Evolutionary conservation across 2,113 vertebrate species (phyloP).

Genomic region (Tragelaphus strepsiceros): DNA sequence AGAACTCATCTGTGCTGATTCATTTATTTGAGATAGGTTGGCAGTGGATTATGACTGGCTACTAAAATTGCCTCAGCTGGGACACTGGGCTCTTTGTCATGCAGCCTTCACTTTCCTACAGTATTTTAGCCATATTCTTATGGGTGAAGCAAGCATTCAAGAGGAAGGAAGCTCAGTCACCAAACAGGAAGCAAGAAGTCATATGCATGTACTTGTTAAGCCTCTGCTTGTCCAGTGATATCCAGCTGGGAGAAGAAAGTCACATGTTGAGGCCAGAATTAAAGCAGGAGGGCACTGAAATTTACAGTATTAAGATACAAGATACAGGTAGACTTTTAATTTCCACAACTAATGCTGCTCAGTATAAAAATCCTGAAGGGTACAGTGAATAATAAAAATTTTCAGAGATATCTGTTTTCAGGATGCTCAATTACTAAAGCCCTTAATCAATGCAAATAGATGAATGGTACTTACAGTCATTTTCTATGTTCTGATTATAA

Average conservation of each 20-base stretch:
- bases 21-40: background rate
- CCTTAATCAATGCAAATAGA: background rate
- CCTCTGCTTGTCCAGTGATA: background rate
- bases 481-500: background rate
- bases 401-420: background rate
- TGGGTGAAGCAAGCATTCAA: background rate
- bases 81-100: background rate
- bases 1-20: background rate
- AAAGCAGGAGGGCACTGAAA: background rate
- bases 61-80: background rate
- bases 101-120: background rate
- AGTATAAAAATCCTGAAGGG: background rate
- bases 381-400: background rate
- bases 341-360: background rate
- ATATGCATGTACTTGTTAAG: background rate
- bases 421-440: background rate
- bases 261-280: background rate
- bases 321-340: background rate
- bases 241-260: background rate
- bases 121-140: background rate
- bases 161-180: background rate
- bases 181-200: background rate
- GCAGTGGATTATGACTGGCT: background rate
- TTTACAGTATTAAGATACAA: background rate
- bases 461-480: background rate